These are phyloP conservation scores for Coenonympha arcania DNA, from an alignment of 2,888 invertebrate species.

Conservation along the genomic window DNA sequence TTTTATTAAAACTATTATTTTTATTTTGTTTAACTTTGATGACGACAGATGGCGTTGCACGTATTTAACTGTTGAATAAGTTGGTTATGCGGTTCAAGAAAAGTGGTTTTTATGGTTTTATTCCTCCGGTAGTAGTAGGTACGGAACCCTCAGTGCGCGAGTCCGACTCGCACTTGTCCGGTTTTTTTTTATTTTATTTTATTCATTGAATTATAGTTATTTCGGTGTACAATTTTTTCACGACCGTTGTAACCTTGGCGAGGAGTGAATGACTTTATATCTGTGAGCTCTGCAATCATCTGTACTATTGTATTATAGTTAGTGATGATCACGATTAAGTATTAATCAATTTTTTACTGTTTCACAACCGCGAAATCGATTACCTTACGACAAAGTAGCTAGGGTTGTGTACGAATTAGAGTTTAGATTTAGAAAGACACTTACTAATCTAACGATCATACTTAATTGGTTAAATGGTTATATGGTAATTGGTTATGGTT, in stretches of 20 bases:
- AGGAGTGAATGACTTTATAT: slow-evolving; percentile 10
- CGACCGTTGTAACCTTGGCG: neutral
- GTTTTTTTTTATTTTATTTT: neutral
- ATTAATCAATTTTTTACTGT: slow-evolving; percentile 4
- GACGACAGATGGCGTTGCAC: too few species aligned
- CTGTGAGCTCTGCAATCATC: slow-evolving; percentile 1
- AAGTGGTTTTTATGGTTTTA: too few species aligned
- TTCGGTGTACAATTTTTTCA: neutral
- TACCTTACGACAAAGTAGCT: neutral
- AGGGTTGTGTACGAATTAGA: slow-evolving; percentile 1
- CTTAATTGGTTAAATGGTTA: too few species aligned
- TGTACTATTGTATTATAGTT: slow-evolving; percentile 4
- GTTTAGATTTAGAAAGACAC: too few species aligned
- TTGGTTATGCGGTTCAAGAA: too few species aligned
- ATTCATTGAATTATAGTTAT: neutral
- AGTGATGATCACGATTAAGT: slow-evolving; percentile 5
- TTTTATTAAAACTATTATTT: too few species aligned
- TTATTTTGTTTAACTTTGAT: neutral
- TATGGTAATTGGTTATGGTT: too few species aligned
- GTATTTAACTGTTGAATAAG: too few species aligned
- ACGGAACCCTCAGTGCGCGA: too few species aligned
- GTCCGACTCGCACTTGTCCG: too few species aligned
- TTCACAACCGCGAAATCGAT: slow-evolving; percentile 5
- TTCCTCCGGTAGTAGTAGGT: too few species aligned
- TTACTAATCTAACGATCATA: too few species aligned